Percentiles rank a stretch among this genome's conserved stretches.
Evolutionary conservation across 1,140 invertebrate genomes (phyloP).

Genomic region (Globodera rostochiensis): DNA sequence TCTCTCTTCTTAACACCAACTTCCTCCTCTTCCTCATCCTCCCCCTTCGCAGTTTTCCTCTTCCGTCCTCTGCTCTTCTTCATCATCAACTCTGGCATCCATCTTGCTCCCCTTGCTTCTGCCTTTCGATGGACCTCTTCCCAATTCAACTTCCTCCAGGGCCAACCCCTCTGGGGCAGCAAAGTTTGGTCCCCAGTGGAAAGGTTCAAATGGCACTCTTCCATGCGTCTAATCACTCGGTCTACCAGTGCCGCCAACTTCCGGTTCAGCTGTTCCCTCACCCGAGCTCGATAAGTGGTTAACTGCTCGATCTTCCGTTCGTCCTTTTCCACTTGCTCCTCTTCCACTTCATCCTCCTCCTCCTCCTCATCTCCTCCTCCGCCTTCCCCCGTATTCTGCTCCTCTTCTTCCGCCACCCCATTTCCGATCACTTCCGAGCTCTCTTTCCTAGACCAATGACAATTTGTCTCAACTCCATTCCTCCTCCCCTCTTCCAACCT

Average conservation of each 20-base stretch:
- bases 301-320: constrained; percentile 11
- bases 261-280: constrained; percentile 16
- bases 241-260: constrained; percentile 25
- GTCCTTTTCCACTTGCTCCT: background rate
- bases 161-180: constrained; percentile 6
- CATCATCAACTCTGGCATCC: constrained; percentile 8
- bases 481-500: background rate
- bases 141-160: constrained; percentile 25
- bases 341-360: background rate
- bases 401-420: background rate
- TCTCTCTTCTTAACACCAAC: background rate
- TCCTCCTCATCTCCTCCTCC: background rate
- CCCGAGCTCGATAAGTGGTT: constrained; percentile 20
- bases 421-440: constrained; percentile 7
- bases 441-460: background rate
- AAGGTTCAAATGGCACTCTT: constrained; percentile 17
- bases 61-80: constrained; percentile 8
- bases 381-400: background rate
- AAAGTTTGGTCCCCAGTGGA: background rate
- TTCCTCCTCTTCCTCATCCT: constrained; percentile 1
- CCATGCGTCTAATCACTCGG: constrained; percentile 15
- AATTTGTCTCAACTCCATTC: background rate
- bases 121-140: constrained; percentile 11
- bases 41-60: background rate
- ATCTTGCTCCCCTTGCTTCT: constrained; percentile 1